Percentiles rank a stretch among this genome's conserved stretches.
Conservation (phyloP, 2,888 invertebrate genomes). For the Alcis repandata region DNA sequence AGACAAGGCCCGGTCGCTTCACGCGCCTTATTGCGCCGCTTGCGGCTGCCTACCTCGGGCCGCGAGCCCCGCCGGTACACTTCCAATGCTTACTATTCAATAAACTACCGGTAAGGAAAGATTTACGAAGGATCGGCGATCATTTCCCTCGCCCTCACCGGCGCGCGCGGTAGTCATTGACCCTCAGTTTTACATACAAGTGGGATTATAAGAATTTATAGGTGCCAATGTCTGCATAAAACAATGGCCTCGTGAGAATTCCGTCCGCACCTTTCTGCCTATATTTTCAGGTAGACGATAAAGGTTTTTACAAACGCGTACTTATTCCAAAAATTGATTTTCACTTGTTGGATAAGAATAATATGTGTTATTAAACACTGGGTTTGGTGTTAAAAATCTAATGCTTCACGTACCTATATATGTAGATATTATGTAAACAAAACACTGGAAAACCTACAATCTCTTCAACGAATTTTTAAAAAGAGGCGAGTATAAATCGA, state of each 20-base stretch:
- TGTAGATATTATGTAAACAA: background rate
- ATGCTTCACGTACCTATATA: background rate
- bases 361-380: background rate
- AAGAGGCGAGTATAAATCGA: constrained; percentile 5
- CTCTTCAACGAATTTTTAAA: background rate
- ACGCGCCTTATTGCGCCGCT: constrained; percentile 74
- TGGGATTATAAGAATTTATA: constrained; percentile 41
- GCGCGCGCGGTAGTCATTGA: constrained; percentile 48
- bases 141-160: constrained; percentile 47
- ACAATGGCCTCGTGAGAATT: constrained; percentile 37
- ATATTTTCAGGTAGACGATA: constrained; percentile 30
- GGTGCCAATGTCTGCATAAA: constrained; percentile 43
- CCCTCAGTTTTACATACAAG: constrained; percentile 46
- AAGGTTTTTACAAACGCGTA: constrained; percentile 8
- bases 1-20: constrained; percentile 76
- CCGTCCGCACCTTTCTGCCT: constrained; percentile 33
- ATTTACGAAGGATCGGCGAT: constrained; percentile 57
- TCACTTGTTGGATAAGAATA: background rate
- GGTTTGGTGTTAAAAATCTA: background rate
- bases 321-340: constrained; percentile 6
- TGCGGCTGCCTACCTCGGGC: constrained; percentile 59
- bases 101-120: constrained; percentile 63
- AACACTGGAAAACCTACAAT: too few relatives aligned
- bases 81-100: constrained; percentile 67
- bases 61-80: constrained; percentile 48